Percentiles rank a stretch among this genome's conserved stretches.
These are phyloP conservation scores for Epicampocera succincta DNA, from an alignment of 2,888 invertebrate species.

Conservation along the genomic window DNA sequence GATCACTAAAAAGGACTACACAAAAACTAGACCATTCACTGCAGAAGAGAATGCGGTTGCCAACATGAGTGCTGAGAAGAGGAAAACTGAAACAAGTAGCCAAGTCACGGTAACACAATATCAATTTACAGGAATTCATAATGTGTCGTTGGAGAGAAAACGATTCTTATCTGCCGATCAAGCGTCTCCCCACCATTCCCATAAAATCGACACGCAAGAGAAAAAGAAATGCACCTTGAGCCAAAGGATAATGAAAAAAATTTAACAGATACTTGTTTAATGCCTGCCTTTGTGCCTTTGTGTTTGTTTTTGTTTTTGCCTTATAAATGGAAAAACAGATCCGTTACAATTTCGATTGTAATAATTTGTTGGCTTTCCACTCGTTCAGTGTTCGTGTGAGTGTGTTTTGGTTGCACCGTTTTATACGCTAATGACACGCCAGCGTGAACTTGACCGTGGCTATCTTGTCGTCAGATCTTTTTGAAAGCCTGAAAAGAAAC, in stretches of 20 bases:
- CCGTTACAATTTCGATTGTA: constrained; percentile 80
- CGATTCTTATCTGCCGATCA: constrained; percentile 73
- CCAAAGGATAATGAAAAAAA: constrained; percentile 38
- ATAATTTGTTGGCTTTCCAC: constrained; percentile 44
- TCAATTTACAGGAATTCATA: constrained; percentile 60
- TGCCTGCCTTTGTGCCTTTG: constrained; percentile 12
- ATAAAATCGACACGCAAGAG: constrained; percentile 48
- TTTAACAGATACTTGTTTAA: constrained; percentile 16
- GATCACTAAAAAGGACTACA: constrained; percentile 27
- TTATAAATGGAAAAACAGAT: constrained; percentile 69
- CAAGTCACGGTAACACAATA: constrained; percentile 53
- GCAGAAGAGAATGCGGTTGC: background rate
- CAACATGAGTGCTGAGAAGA: background rate
- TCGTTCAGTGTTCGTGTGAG: background rate
- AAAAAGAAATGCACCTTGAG: constrained; percentile 71
- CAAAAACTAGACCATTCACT: background rate
- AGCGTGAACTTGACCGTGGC: constrained; percentile 81
- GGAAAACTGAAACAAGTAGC: constrained; percentile 58
- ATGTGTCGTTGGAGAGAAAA: constrained; percentile 11
- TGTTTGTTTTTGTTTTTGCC: too few relatives aligned
- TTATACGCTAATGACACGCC: constrained; percentile 76
- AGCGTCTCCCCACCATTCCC: constrained; percentile 16
- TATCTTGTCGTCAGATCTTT: constrained; percentile 74
- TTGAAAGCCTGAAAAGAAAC: constrained; percentile 25
- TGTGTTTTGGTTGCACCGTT: constrained; percentile 63